A percentile compares a stretch with the other conserved stretches of the same genome.
These are phyloP conservation scores for Dioctria rufipes DNA, from an alignment of 2,888 invertebrate genomes.

Conservation along the genomic window DNA sequence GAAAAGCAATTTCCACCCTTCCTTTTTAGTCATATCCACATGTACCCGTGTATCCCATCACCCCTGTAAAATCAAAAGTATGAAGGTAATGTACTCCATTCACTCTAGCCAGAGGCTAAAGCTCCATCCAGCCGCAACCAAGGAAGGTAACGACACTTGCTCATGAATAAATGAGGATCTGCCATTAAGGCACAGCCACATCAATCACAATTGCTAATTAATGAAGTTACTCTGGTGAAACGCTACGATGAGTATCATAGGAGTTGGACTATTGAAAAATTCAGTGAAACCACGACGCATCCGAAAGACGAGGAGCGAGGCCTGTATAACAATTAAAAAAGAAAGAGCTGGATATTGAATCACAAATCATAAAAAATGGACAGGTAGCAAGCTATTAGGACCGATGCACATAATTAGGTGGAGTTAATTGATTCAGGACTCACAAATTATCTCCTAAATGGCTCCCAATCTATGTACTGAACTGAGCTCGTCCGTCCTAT, in stretches of 20 bases:
- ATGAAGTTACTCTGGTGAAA: conserved; percentile 20
- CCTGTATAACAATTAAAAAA: background rate
- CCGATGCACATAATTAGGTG: conserved; percentile 3
- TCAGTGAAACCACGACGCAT: background rate
- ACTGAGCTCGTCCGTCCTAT: no score
- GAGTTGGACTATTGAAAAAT: conserved; percentile 2
- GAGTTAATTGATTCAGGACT: conserved; percentile 27
- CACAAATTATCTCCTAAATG: background rate
- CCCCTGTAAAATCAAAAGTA: background rate
- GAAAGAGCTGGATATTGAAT: background rate
- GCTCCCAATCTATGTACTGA: background rate
- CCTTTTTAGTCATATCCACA: background rate
- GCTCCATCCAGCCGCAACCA: background rate
- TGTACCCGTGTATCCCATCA: background rate
- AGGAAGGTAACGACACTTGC: conserved; percentile 9
- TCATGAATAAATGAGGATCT: conserved; percentile 41
- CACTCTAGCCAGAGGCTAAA: background rate
- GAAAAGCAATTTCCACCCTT: conserved; percentile 16
- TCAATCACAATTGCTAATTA: conserved; percentile 42
- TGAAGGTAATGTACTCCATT: conserved; percentile 35
- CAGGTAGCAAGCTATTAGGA: conserved; percentile 1
- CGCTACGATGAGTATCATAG: background rate
- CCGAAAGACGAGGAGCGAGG: background rate
- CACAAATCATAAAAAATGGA: conserved; percentile 23
- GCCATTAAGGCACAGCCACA: conserved; percentile 41